Evolutionary conservation across 35 echinoderm and acorn worm genomes (phyloP).

Genomic region (Apostichopus parvimensis): DNA sequence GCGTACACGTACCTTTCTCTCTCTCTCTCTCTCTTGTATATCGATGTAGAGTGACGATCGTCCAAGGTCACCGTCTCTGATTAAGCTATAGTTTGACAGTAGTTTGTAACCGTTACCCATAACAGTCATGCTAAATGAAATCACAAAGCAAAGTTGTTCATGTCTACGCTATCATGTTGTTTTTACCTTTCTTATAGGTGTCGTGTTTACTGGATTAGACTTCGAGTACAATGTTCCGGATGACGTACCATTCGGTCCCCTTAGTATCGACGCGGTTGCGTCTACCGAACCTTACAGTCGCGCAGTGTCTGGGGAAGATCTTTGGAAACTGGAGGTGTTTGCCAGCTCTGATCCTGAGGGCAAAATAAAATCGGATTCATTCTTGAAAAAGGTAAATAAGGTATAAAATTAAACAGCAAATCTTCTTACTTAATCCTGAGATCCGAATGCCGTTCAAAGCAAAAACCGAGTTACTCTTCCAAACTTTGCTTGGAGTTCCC

Average conservation of each 20-base stretch:
- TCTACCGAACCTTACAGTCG: neutral
- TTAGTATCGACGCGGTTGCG: neutral
- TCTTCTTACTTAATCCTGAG: neutral
- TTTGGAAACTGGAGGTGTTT: slow-evolving; percentile 6
- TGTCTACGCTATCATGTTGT: neutral
- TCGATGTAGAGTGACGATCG: no score
- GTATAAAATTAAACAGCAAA: neutral
- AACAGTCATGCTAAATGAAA: neutral
- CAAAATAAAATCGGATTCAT: neutral
- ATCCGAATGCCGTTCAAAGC: neutral
- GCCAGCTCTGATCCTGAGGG: neutral
- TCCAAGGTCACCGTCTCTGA: no score
- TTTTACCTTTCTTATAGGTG: neutral
- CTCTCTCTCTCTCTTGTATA: no score
- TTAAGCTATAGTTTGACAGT: neutral
- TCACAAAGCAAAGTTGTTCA: neutral
- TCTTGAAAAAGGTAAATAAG: neutral
- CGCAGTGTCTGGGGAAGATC: neutral
- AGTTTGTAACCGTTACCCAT: neutral
- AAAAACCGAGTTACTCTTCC: neutral
- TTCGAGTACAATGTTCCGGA: neutral
- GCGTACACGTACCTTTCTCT: no score
- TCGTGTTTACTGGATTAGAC: neutral
- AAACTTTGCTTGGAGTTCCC: neutral
- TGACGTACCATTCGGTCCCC: neutral